These are phyloP conservation scores for Patiria pectinifera DNA, from an alignment of 53 echinoderm and acorn worm species.

Conservation along the genomic window DNA sequence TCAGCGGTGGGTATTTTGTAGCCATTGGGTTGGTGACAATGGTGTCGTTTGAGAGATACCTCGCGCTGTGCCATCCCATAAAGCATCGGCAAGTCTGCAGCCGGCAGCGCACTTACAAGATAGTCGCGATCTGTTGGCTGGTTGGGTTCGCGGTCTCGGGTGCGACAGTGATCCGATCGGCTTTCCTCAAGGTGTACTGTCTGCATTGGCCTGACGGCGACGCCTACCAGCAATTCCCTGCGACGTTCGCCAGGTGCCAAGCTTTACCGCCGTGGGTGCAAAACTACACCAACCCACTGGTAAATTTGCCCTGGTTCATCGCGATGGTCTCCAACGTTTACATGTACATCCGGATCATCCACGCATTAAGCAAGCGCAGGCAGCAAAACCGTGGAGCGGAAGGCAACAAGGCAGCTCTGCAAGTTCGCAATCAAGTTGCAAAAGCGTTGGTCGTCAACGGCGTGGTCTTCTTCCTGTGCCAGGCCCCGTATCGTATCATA, in stretches of 20 bases:
- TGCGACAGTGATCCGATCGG: not conserved
- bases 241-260: not conserved
- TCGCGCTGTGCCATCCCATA: conserved; percentile 65
- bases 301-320: conserved; percentile 11
- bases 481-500: not conserved
- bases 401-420: not conserved
- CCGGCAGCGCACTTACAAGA: conserved; percentile 12
- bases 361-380: not conserved
- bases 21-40: conserved; percentile 42
- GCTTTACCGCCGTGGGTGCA: not conserved
- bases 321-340: conserved; percentile 19
- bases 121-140: conserved; percentile 28
- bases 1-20: conserved; percentile 22
- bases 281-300: not conserved
- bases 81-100: conserved; percentile 42
- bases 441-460: conserved; percentile 10
- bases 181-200: not conserved
- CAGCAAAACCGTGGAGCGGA: not conserved
- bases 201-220: conserved; percentile 23
- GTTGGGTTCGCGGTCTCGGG: conserved; percentile 18
- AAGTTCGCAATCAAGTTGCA: not conserved
- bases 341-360: conserved; percentile 42
- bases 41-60: conserved; percentile 56
- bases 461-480: conserved; percentile 15
- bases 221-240: conserved; percentile 4